Percentiles rank a stretch among this genome's conserved stretches.
Evolutionary conservation across 1,140 invertebrate genomes (phyloP).

Genomic region (Habropoda laboriosa): DNA sequence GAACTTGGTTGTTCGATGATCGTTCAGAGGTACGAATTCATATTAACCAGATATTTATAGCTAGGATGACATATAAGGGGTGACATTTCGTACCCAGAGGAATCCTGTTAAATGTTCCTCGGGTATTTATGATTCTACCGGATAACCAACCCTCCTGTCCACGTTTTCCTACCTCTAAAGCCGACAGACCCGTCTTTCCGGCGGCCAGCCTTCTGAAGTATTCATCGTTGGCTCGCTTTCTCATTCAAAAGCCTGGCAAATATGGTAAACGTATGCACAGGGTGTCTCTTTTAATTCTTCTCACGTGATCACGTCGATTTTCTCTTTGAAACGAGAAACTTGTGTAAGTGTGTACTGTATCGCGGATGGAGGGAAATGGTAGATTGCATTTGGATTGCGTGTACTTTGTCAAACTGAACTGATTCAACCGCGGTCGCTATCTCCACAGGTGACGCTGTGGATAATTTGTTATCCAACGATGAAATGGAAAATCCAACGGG

Average conservation of each 20-base stretch:
- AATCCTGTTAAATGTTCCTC: not conserved
- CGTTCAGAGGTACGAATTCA: not conserved
- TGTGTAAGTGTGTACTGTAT: not conserved
- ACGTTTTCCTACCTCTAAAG: not conserved
- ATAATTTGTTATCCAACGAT: not conserved
- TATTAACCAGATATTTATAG: constrained; percentile 2
- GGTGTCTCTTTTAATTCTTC: constrained; percentile 1
- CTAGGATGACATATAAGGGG: not conserved
- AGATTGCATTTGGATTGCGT: no score
- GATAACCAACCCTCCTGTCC: not conserved
- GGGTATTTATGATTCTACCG: not conserved
- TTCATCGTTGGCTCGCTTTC: not conserved
- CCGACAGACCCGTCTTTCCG: not conserved
- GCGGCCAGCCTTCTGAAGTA: not conserved
- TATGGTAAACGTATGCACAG: not conserved
- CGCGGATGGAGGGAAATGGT: not conserved
- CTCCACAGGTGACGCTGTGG: not conserved
- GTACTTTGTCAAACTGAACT: no score
- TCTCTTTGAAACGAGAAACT: not conserved
- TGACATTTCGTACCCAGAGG: constrained; percentile 16
- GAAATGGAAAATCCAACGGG: constrained; percentile 9
- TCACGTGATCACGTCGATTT: no score
- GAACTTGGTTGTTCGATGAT: no score
- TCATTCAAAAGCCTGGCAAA: not conserved
- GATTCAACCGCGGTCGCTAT: not conserved